These are phyloP conservation scores for Hesperophylax magnus DNA, from an alignment of 1,140 invertebrate species.

Conservation along the genomic window DNA sequence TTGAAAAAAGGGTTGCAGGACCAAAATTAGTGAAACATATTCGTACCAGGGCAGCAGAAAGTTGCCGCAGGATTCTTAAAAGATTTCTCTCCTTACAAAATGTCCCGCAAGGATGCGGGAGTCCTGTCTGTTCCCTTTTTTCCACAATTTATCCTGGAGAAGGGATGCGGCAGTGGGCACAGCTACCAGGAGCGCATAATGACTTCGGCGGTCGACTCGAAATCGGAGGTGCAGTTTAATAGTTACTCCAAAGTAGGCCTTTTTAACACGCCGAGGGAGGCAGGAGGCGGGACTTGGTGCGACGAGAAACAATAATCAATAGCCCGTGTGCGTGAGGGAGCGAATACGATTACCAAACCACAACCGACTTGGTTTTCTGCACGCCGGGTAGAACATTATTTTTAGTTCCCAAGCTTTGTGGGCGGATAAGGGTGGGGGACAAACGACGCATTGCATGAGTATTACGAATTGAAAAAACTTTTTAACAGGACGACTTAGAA, in stretches of 20 bases:
- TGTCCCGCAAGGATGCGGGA: constrained; percentile 33
- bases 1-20: constrained; percentile 15
- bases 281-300: constrained; percentile 13
- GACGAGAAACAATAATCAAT: constrained; percentile 54
- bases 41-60: constrained; percentile 45
- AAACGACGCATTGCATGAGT: not conserved
- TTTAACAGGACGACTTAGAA: too few species aligned
- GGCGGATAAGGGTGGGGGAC: not conserved
- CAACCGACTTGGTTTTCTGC: constrained; percentile 32
- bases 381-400: constrained; percentile 45
- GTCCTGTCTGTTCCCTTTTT: constrained; percentile 54
- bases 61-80: constrained; percentile 27
- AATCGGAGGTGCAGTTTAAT: constrained; percentile 46
- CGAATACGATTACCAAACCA: constrained; percentile 11
- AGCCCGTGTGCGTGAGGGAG: constrained; percentile 56
- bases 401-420: constrained; percentile 41
- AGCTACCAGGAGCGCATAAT: constrained; percentile 51
- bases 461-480: too few species aligned
- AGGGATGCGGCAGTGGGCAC: constrained; percentile 57
- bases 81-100: not conserved
- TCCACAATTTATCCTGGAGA: constrained; percentile 49
- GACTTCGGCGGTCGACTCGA: constrained; percentile 12
- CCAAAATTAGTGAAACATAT: constrained; percentile 55
- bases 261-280: not conserved
- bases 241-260: constrained; percentile 20